Percentiles rank a stretch among this genome's conserved stretches.
Conservation (phyloP, 2,113 vertebrate genomes). For the Ramphastos sulfuratus region DNA sequence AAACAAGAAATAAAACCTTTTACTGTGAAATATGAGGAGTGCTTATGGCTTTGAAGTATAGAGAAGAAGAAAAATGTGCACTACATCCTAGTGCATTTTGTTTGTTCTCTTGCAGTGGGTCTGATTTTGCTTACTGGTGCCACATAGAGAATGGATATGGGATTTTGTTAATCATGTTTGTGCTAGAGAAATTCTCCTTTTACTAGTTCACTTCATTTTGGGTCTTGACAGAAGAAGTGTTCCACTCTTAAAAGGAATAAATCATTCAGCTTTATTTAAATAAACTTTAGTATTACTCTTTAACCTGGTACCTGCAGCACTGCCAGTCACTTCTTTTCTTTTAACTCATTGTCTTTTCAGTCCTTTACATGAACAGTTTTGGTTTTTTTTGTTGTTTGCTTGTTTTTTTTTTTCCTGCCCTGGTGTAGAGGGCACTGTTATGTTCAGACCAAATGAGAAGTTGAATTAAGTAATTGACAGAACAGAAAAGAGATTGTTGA, state of each 20-base stretch:
- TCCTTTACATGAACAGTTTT: not conserved
- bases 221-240: not conserved
- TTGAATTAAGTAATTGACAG: not conserved
- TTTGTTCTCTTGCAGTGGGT: not conserved
- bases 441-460: not conserved
- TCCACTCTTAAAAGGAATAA: constrained; percentile 43
- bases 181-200: constrained; percentile 32
- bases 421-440: not conserved
- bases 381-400: not conserved
- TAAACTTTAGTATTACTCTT: not conserved
- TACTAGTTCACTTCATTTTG: not conserved
- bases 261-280: constrained; percentile 55
- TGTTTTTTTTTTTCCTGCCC: not conserved
- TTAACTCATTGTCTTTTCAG: not conserved
- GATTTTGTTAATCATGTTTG: constrained; percentile 41
- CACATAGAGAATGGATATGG: not conserved
- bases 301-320: not conserved
- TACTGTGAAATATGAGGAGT: constrained; percentile 32
- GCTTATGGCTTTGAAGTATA: constrained; percentile 51
- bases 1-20: constrained; percentile 61
- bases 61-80: constrained; percentile 31
- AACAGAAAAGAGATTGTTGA: not conserved
- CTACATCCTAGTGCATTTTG: not conserved
- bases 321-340: not conserved
- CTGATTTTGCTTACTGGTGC: constrained; percentile 27